Evolutionary conservation across 2,888 invertebrate genomes (phyloP), one percentile per base, ranked within the genome.

Genomic region (Aporophyla lueneburgensis): DNA sequence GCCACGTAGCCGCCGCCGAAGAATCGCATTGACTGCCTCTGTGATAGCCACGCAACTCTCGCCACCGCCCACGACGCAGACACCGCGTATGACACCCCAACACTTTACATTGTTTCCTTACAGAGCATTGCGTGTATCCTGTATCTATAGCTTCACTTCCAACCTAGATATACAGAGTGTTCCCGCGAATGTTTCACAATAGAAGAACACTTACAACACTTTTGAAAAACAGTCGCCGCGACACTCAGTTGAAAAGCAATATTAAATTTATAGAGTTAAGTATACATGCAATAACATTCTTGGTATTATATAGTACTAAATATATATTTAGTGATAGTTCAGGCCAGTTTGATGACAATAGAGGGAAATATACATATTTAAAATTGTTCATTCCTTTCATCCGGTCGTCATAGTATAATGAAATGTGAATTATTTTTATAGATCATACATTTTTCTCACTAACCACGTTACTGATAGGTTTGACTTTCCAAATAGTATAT

Each of bases 1-100:
- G 97, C 72, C 98, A 98, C 93, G 97, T 97, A 87, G 97, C 97
- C 78, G 97, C 97, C 80, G 97, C 97, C 86, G 97, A 97, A 84
- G 97, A 97, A 91, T 97, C 96, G 92, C 97, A 95, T 92, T 96
- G 95, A 96, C 93, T 88, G 86, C 89, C 91, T 68, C 86, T 91
- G 91, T 90, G 91, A 91, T 90, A 90, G 80, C 76, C 70, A 51
- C 78, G 66, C 74, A 62, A 62, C 76, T 66, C 65, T 63, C 71
- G 69, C 76, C 63, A 59, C 76, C 19, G 61, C 33, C 67, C 80
- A 46, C 68, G 49, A 67, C 67, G 71, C 62, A 62, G 67, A 51
- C 72, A n/a, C 40, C 75, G 76, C 88, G 76, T 73, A 70, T 73
- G 56, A 74, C 72, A 68, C 76, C 69, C 61, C 61, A 75, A 76